A percentile compares a stretch with the other conserved stretches of the same genome.
These are phyloP conservation scores for Muricea muricata DNA, from an alignment of 92 coral and sea anemone species.

Conservation along the genomic window DNA sequence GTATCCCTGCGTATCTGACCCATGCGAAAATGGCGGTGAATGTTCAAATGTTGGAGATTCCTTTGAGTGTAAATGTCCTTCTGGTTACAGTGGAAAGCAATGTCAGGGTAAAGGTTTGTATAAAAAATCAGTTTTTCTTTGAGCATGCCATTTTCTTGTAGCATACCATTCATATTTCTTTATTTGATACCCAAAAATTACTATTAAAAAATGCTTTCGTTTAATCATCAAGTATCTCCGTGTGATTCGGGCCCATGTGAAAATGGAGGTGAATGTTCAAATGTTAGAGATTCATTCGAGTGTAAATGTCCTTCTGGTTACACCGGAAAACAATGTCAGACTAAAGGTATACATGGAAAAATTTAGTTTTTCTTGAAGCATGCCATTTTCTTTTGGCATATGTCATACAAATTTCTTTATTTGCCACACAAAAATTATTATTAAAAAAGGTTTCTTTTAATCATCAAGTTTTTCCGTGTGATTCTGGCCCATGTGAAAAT, in stretches of 20 bases:
- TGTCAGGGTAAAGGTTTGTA: neutral
- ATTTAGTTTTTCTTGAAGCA: neutral
- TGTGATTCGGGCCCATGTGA: neutral
- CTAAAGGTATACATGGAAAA: neutral
- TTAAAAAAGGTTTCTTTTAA: too few relatives aligned
- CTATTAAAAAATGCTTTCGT: too few relatives aligned
- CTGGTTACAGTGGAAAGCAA: neutral
- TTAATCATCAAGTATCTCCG: neutral
- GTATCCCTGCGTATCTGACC: constrained; percentile 11
- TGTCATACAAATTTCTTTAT: too few relatives aligned
- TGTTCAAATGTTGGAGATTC: constrained; percentile 4
- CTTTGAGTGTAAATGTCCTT: neutral
- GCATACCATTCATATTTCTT: too few relatives aligned
- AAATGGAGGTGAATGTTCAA: constrained; percentile 1
- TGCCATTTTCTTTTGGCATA: too few relatives aligned
- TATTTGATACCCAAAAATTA: too few relatives aligned
- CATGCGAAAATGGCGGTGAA: constrained; percentile 1
- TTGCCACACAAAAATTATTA: too few relatives aligned
- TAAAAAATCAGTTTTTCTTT: too few relatives aligned
- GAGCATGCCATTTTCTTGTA: too few relatives aligned
- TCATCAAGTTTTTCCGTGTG: neutral
- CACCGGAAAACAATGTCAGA: neutral
- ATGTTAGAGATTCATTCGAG: neutral
- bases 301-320: neutral
- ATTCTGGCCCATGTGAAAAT: neutral